Conservation (phyloP, 2,113 vertebrate genomes). For the Noturus placidus region DNA sequence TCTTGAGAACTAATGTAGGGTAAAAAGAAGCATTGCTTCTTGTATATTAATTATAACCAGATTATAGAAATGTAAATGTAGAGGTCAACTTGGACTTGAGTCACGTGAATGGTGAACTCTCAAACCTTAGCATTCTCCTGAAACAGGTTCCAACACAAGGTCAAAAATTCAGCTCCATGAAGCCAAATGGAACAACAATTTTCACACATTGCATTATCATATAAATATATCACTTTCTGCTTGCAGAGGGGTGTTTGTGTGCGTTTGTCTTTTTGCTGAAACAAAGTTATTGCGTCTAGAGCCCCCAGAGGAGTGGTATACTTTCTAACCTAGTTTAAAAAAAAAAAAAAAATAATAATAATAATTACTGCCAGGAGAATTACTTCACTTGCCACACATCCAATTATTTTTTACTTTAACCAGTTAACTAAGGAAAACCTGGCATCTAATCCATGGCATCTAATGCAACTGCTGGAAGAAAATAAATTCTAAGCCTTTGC, state of each 20-base stretch:
- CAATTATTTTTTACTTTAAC: not conserved
- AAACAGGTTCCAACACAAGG: constrained; percentile 61
- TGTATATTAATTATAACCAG: not conserved
- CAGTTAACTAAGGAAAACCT: not conserved
- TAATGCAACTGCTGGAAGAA: not conserved
- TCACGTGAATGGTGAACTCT: constrained; percentile 62
- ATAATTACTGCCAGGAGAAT: too few relatives aligned
- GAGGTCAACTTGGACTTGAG: not conserved
- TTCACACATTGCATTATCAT: constrained; percentile 55
- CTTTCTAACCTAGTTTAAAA: not conserved
- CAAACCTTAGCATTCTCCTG: constrained; percentile 58
- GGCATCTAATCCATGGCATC: not conserved
- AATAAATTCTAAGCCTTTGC: not conserved
- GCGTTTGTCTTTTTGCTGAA: not conserved
- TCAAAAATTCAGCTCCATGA: constrained; percentile 49
- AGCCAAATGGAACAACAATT: constrained; percentile 67
- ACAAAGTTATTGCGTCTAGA: not conserved
- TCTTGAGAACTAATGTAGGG: not conserved
- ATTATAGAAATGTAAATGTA: not conserved
- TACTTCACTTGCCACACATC: not conserved
- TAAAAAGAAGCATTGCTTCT: not conserved
- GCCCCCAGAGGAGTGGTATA: not conserved
- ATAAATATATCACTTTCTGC: not conserved
- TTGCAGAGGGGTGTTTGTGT: not conserved
- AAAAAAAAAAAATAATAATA: not conserved